Percentiles rank a stretch among this genome's conserved stretches.
These are phyloP conservation scores for Apteryx owenii DNA, from an alignment of 2,113 vertebrate species.

Conservation along the genomic window DNA sequence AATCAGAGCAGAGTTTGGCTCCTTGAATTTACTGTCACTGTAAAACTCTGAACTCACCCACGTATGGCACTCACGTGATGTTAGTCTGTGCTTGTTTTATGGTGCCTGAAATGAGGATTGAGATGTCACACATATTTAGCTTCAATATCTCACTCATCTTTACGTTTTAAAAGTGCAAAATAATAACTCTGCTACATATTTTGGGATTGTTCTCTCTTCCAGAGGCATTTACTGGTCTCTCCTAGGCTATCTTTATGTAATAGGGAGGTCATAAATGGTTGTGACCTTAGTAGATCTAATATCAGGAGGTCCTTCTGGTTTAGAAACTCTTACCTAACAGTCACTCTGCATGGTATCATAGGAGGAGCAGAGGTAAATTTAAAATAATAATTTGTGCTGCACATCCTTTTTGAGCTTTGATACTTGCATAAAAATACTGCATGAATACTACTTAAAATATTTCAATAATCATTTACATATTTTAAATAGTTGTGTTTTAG, in stretches of 20 bases:
- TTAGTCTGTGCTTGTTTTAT: background rate
- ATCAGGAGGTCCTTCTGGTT: background rate
- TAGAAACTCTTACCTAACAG: background rate
- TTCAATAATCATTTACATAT: background rate
- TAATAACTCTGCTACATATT: background rate
- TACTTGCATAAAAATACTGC: background rate
- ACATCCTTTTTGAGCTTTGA: background rate
- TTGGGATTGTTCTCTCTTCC: background rate
- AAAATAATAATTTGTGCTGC: background rate
- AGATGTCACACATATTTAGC: background rate
- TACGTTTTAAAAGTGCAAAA: background rate
- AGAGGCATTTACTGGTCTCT: background rate
- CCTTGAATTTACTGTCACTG: background rate
- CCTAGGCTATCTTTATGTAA: background rate
- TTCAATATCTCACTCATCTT: background rate
- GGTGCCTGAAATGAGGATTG: background rate
- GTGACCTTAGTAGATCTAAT: background rate
- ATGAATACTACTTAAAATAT: background rate
- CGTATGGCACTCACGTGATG: rapidly evolving
- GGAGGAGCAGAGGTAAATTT: background rate
- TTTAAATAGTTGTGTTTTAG: background rate
- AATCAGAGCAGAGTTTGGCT: background rate
- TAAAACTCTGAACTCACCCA: background rate
- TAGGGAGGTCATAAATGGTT: background rate
- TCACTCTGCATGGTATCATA: background rate